Evolutionary conservation across 1,140 invertebrate species (phyloP), one percentile per base, ranked within the genome.

Genomic region (Eciton burchellii): DNA sequence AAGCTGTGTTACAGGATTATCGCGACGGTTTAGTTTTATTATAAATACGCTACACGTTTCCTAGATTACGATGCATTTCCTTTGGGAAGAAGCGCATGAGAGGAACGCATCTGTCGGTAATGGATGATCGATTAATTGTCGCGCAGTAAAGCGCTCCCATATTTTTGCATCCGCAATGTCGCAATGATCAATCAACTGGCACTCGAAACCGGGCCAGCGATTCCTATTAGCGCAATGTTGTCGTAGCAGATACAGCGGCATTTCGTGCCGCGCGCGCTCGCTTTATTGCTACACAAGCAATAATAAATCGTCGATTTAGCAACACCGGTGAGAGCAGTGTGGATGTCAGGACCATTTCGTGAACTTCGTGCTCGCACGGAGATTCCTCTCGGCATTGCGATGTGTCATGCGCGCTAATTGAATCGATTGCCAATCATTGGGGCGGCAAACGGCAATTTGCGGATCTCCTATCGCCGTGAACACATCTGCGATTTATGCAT

Each of bases 261-360:
- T 88, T 70, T 60, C 56, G 59, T 35, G 57, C 76, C 35, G 76
- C 43, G 76, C 43, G n/a, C 57, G 49, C 73, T 52, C 43, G 66
- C 66, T 43, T 85, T 89, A 89, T 89, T 89, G 73, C 82, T 89
- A 89, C 83, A 89, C 56, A 82, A 35, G 85, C 83, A 79, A 85
- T 89, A 89, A 88, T 89, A 89, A 89, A 89, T 89, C 73, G 85
- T 79, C 77, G 88, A 89, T 89, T 89, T 89, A 89, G 88, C 88
- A 89, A 89, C 35, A 59, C 89, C 88, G 62, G 47, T 74, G 83
- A 88, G 83, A 81, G 62, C 41, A 70, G 41, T 29, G 59, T 86
- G 84, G 65, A 47, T 56, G 65, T 73, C 59, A 72, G 65, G 47
- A 54, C 21, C 73, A 60, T 65, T 81, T 79, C 72, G 81, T 29